Percentiles rank a stretch among this genome's conserved stretches.
These are phyloP conservation scores for Drosophila takahashii DNA, from an alignment of 1,140 invertebrate genomes.

Conservation along the genomic window DNA sequence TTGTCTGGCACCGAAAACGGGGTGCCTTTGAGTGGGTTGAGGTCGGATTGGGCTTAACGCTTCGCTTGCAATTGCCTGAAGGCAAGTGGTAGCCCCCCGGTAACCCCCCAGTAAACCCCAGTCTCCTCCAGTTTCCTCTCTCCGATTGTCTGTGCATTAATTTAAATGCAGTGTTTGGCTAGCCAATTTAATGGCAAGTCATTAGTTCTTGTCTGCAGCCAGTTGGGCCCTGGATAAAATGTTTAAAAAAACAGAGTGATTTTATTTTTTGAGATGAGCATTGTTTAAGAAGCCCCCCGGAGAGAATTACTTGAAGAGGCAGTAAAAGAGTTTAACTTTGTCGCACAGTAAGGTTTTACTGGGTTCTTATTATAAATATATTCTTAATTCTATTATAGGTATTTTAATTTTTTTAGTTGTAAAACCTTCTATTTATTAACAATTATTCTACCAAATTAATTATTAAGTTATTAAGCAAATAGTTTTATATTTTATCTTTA, in stretches of 20 bases:
- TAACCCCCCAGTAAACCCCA: background rate
- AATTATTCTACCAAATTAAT: no score
- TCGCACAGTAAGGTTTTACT: background rate
- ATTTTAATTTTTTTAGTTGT: no score
- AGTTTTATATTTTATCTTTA: no score
- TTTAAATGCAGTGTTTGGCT: constrained; percentile 69
- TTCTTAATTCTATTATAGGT: no score
- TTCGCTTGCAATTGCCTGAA: constrained; percentile 42
- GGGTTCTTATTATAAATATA: no score
- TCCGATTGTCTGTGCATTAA: constrained; percentile 64
- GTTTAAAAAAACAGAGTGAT: background rate
- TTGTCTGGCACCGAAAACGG: constrained; percentile 59
- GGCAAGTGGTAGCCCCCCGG: background rate
- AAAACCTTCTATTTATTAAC: no score
- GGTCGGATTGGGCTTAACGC: constrained; percentile 60
- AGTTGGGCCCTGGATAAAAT: constrained; percentile 1
- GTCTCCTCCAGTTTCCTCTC: background rate
- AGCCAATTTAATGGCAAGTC: constrained; percentile 69
- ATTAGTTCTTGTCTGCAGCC: constrained; percentile 54
- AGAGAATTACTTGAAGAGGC: background rate
- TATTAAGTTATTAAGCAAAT: no score
- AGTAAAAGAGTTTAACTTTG: background rate
- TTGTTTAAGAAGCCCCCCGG: background rate
- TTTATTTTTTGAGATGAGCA: background rate
- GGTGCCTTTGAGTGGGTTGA: constrained; percentile 15